A percentile compares a stretch with the other conserved stretches of the same genome.
These are phyloP conservation scores for Labrus mixtus DNA, from an alignment of 2,113 vertebrate genomes.

Conservation along the genomic window DNA sequence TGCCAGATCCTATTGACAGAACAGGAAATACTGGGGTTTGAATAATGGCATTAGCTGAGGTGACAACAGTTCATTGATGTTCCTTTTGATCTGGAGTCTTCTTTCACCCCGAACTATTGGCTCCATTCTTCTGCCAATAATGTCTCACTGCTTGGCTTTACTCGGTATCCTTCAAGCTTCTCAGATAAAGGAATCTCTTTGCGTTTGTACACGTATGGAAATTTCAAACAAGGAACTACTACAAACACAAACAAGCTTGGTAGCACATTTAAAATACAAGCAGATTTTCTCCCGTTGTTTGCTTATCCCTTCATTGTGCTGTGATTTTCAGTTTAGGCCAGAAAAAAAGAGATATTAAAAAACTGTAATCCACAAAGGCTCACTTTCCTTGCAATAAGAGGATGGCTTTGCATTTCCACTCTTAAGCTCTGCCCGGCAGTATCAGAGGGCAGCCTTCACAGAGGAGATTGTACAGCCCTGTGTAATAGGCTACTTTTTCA, in stretches of 20 bases:
- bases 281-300: constrained; percentile 63
- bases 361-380: constrained; percentile 67
- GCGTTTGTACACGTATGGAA: constrained; percentile 23
- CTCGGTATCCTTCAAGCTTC: constrained; percentile 16
- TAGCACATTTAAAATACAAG: constrained; percentile 59
- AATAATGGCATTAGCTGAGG: constrained; percentile 47
- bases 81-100: constrained; percentile 34
- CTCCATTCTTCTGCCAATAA: constrained; percentile 19
- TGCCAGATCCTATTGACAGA: constrained; percentile 34
- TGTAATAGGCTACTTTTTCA: constrained; percentile 51
- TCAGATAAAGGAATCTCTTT: constrained; percentile 49
- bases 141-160: constrained; percentile 32
- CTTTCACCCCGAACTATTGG: neutral
- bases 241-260: constrained; percentile 31
- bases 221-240: constrained; percentile 27
- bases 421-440: constrained; percentile 49
- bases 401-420: constrained; percentile 64
- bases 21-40: constrained; percentile 38
- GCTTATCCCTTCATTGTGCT: constrained; percentile 63
- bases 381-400: constrained; percentile 51
- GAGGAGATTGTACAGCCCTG: constrained; percentile 16
- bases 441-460: constrained; percentile 50
- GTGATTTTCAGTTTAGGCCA: constrained; percentile 37
- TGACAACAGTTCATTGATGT: constrained; percentile 46
- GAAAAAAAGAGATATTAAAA: constrained; percentile 13